Conservation (phyloP, 2,113 vertebrate species). For the Chionodraco myersi region DNA sequence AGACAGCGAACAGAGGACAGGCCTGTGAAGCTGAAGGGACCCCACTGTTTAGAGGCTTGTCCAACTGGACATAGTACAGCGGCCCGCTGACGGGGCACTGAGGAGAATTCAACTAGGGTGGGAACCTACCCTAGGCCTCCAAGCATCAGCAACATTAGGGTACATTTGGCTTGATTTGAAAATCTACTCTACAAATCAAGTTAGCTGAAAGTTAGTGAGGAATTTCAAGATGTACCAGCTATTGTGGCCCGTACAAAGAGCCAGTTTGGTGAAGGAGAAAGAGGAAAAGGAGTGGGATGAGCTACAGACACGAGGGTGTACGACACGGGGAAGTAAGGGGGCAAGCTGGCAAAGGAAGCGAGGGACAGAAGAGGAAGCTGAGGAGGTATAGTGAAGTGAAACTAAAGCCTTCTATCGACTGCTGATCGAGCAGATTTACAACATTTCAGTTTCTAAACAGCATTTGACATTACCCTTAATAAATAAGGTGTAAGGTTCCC, state of each 20-base stretch:
- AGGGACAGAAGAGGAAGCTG: slow-evolving; percentile 1
- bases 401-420: not conserved
- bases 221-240: not conserved
- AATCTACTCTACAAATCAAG: slow-evolving; percentile 17
- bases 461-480: not conserved
- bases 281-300: slow-evolving; percentile 20
- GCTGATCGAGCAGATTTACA: slow-evolving; percentile 41
- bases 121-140: slow-evolving; percentile 41
- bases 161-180: slow-evolving; percentile 12
- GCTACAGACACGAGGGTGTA: not conserved
- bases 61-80: slow-evolving; percentile 64
- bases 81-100: slow-evolving; percentile 44
- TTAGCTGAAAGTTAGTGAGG: slow-evolving; percentile 1
- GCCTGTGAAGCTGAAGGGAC: slow-evolving; percentile 69
- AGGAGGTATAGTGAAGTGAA: slow-evolving; percentile 23
- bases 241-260: not conserved
- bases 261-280: not conserved
- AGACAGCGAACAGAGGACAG: slow-evolving; percentile 59
- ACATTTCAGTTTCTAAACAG: not conserved
- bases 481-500: too few relatives aligned
- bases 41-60: slow-evolving; percentile 63
- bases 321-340: slow-evolving; percentile 38
- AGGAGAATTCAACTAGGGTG: slow-evolving; percentile 55
- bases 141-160: slow-evolving; percentile 33
- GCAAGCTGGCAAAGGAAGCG: slow-evolving; percentile 31